Percentiles rank a stretch among this genome's conserved stretches.
Conservation (phyloP, 2,113 vertebrate species). For the Charina bottae region DNA sequence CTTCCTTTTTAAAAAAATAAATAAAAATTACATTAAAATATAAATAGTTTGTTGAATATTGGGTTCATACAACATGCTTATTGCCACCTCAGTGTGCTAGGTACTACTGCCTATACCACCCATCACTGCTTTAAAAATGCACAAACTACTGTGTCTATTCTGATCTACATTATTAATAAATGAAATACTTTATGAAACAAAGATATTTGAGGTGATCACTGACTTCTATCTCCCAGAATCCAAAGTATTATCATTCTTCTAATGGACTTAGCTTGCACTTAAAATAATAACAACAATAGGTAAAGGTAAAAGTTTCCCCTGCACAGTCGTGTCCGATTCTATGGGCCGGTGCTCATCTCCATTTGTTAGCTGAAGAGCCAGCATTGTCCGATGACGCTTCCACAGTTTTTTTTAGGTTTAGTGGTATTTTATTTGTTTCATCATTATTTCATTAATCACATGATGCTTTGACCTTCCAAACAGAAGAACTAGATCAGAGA, state of each 20-base stretch:
- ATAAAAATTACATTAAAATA: no score
- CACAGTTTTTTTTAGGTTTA: not conserved
- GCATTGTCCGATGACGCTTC: no score
- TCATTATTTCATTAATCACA: not conserved
- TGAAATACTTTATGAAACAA: not conserved
- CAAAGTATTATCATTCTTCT: not conserved
- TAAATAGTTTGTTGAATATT: not conserved
- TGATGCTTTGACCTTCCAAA: not conserved
- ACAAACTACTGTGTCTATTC: not conserved
- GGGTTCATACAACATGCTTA: no score
- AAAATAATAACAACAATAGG: not conserved
- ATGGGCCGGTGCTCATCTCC: no score
- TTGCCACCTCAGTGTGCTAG: not conserved
- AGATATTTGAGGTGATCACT: not conserved
- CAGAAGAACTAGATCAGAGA: not conserved
- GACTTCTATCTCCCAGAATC: not conserved
- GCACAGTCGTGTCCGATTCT: no score
- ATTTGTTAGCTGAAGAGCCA: no score
- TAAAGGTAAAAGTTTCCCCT: no score
- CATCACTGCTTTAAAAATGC: not conserved
- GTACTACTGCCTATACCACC: not conserved
- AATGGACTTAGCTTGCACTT: no score
- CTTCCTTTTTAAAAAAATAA: no score
- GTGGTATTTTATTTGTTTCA: not conserved
- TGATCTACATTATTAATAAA: not conserved